Conservation (phyloP, 2,888 invertebrate species). For the Callimorpha dominula region DNA sequence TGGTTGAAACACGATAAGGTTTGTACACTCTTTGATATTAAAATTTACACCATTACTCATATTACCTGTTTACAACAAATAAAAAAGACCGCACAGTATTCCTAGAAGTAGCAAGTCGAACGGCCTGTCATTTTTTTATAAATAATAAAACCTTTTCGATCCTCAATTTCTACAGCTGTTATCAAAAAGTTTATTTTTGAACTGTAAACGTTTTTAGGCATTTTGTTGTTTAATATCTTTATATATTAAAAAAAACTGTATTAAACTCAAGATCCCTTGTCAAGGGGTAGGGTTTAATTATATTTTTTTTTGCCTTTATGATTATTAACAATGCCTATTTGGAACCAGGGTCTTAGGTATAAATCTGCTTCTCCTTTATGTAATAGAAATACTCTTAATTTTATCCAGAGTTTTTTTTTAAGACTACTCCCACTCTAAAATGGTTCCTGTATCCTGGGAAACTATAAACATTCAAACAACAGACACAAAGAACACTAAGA, state of each 20-base stretch:
- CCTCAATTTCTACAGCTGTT: background rate
- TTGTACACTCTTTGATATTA: slow-evolving; percentile 36
- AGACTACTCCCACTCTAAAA: background rate
- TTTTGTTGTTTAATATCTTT: no score
- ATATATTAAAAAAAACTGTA: background rate
- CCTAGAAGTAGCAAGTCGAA: background rate
- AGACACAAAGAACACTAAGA: no score
- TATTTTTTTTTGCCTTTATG: no score
- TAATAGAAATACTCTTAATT: background rate
- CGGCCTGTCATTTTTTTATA: background rate
- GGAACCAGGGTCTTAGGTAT: background rate
- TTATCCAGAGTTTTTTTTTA: background rate
- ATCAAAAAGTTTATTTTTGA: no score
- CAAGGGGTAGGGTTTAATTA: no score
- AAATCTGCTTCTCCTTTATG: background rate
- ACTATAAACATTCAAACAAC: background rate
- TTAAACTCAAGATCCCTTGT: background rate
- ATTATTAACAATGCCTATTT: background rate
- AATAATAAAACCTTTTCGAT: background rate
- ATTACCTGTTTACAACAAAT: background rate
- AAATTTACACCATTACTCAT: background rate
- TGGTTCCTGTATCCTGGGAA: background rate
- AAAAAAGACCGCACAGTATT: background rate
- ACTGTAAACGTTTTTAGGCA: no score
- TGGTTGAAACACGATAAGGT: slow-evolving; percentile 93